Conservation (phyloP, 2,797 vertebrate genomes). For the Pygocentrus nattereri region DNA sequence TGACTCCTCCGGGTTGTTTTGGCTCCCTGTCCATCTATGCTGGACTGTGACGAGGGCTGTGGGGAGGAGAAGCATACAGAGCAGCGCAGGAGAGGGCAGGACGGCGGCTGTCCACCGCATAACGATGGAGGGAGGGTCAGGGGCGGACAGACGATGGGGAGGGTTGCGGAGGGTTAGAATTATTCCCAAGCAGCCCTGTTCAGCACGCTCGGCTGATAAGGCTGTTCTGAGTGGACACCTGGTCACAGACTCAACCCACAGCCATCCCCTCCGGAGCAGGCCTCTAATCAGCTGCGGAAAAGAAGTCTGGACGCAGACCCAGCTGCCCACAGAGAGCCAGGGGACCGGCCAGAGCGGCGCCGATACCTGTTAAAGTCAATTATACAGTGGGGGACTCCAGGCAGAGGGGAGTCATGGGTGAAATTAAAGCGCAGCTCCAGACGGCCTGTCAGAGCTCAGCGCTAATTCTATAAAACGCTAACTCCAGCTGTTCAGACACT, state of each 20-base stretch:
- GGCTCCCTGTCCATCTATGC: too few species aligned
- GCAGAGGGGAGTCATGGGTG: conserved; percentile 70
- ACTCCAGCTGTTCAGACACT: not conserved
- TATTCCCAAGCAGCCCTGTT: conserved; percentile 70
- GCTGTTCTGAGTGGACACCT: conserved; percentile 67
- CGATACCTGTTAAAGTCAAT: conserved; percentile 68
- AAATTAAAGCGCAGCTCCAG: conserved; percentile 70
- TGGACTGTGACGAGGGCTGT: too few species aligned
- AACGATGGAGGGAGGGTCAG: conserved; percentile 48
- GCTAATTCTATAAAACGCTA: conserved; percentile 43
- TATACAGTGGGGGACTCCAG: conserved; percentile 53
- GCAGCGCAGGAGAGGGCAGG: too few species aligned
- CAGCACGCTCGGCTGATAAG: conserved; percentile 73
- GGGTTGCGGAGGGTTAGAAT: conserved; percentile 55
- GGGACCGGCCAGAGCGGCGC: conserved; percentile 57
- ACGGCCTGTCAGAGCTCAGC: conserved; percentile 33
- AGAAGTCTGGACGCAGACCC: conserved; percentile 47
- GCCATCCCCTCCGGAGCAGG: conserved; percentile 64
- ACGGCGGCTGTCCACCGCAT: too few species aligned
- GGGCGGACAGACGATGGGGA: conserved; percentile 19
- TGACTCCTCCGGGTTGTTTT: too few species aligned
- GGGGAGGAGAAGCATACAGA: too few species aligned
- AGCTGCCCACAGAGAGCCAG: conserved; percentile 62
- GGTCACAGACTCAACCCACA: conserved; percentile 67
- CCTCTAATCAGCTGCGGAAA: conserved; percentile 60